These are phyloP conservation scores for Melospiza georgiana DNA, from an alignment of 2,113 vertebrate genomes.

Conservation along the genomic window DNA sequence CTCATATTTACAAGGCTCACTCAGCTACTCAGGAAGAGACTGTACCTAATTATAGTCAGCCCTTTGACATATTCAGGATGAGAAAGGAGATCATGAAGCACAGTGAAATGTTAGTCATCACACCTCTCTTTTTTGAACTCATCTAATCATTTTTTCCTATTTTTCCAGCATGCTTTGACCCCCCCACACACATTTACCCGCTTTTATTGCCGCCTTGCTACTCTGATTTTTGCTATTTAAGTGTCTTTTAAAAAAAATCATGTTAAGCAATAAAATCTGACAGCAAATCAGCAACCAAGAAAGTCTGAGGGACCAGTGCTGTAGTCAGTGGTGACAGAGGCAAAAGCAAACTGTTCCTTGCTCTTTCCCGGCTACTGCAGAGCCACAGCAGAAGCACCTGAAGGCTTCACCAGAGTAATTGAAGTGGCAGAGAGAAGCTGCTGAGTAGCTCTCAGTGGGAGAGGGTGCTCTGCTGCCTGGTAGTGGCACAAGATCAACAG, in stretches of 20 bases:
- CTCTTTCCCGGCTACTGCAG: not conserved
- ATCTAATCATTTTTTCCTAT: not conserved
- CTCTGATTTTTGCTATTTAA: not conserved
- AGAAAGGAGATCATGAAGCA: not conserved
- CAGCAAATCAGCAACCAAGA: not conserved
- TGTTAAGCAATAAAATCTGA: not conserved
- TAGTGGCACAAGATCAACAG: not conserved
- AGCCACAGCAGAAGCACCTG: accelerated
- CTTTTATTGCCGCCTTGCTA: not conserved
- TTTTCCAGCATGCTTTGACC: not conserved
- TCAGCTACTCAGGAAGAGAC: not conserved
- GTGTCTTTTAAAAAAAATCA: not conserved
- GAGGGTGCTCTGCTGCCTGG: not conserved
- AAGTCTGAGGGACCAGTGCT: not conserved
- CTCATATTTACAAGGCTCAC: not conserved
- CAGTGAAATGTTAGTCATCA: not conserved
- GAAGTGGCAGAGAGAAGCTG: not conserved
- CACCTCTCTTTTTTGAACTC: not conserved
- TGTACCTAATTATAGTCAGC: not conserved
- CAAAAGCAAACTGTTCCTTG: not conserved
- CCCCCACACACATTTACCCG: not conserved
- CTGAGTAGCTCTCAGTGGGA: not conserved
- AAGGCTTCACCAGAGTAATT: not conserved
- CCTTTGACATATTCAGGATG: not conserved
- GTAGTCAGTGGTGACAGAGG: not conserved